Base-by-base conservation (phyloP, 2,888 invertebrate genomes). In the Ormyrus pomaceus region DNA sequence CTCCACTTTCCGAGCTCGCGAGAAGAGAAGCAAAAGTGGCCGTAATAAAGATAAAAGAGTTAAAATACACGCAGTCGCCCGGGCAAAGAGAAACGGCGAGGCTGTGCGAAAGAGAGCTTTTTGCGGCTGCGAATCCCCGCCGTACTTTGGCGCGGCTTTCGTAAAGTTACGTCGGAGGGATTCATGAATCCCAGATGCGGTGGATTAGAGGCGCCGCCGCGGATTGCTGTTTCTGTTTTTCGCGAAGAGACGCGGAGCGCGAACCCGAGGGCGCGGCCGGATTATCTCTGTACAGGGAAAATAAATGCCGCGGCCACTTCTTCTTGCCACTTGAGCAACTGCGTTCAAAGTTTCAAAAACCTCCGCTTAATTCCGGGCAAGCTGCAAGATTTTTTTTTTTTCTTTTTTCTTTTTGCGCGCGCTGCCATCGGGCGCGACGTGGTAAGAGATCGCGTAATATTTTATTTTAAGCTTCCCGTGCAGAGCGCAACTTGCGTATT, bases 141-240 rank as follows among this genome's bases (percentile, higher is more conserved):
- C 0, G 19, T 19, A 19, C 19, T 19, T 19, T 19, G 19, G 19
- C 45, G 11, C 13, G 58, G 19, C 46, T 75, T 65, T 50, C 13
- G 34, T 10, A 55, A 53, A 79, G 74, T 79, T 75, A 70, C 64
- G 61, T 34, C 59, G 53, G 84, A 86, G 86, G 86, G 86, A 87
- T 88, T 89, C 87, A 88, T 89, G 88, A 89, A 90, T 89, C 87
- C 86, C 88, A 89, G 87, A 89, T 89, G 88, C 85, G 84, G 82
- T 85, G 89, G 89, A 89, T 89, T 89, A 90, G 87, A 86, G 84
- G 19, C 84, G 83, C 85, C 86, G 84, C 85, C 83, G 59, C 61
- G 59, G 72, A 2, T 84, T 82, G 46, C 11, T 86, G 85, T 88
- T 87, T 88, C 87, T 87, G 86, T 85, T 88, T 77, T 86, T 85